Conservation (phyloP, 2,797 vertebrate genomes). For the Megalops cyprinoides region DNA sequence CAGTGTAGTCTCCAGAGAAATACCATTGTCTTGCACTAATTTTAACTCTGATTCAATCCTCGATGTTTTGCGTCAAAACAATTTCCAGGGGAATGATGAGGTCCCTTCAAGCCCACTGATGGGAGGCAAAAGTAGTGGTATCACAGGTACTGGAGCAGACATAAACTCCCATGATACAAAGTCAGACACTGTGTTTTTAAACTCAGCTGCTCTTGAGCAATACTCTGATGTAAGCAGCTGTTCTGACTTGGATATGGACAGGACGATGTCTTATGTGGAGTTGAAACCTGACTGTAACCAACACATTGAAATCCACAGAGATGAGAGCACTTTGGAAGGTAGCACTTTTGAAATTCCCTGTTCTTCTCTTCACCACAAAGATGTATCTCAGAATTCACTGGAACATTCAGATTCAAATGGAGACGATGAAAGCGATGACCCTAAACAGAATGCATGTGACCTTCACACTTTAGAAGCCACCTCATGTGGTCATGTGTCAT, state of each 20-base stretch:
- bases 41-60: conserved; percentile 53
- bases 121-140: conserved; percentile 49
- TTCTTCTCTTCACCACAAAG: conserved; percentile 33
- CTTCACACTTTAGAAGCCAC: not conserved
- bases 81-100: conserved; percentile 58
- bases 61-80: conserved; percentile 61
- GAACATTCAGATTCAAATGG: conserved; percentile 32
- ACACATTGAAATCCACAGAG: conserved; percentile 42
- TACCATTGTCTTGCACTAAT: conserved; percentile 51
- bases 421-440: not conserved
- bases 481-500: conserved; percentile 3
- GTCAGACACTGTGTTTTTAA: conserved; percentile 61
- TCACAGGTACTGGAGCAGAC: conserved; percentile 41
- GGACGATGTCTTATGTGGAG: conserved; percentile 60
- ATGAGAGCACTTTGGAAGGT: conserved; percentile 39
- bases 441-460: conserved; percentile 14
- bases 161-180: conserved; percentile 57
- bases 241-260: conserved; percentile 60
- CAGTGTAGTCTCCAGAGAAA: conserved; percentile 52
- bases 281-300: conserved; percentile 47
- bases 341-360: conserved; percentile 53
- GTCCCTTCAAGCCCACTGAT: conserved; percentile 42
- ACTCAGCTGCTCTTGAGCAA: conserved; percentile 59
- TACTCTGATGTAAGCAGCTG: conserved; percentile 74
- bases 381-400: not conserved